phyloP scores from a whole-genome alignment of 1,140 invertebrate species.

The Magallana gigas region DNA sequence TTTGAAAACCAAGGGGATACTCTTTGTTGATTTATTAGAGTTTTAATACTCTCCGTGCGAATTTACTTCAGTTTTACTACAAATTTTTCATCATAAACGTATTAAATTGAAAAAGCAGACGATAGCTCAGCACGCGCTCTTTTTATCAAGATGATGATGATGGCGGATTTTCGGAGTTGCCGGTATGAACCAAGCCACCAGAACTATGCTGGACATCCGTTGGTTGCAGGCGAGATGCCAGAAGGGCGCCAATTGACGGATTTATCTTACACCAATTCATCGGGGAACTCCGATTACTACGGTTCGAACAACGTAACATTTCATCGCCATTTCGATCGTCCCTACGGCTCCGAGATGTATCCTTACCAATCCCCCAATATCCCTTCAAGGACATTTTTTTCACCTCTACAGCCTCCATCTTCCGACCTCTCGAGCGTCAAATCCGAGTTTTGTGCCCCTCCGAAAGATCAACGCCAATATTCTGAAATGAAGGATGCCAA shows the following conservation, averaged over 20 bases:
- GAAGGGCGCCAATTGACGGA: conserved; percentile 72
- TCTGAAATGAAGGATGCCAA: conserved; percentile 56
- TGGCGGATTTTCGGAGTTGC: conserved; percentile 75
- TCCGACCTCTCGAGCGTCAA: not conserved
- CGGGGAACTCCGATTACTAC: conserved; percentile 43
- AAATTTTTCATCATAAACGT: conserved; percentile 25
- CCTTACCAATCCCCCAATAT: conserved; percentile 51
- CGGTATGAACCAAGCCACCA: conserved; percentile 69
- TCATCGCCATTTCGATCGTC: conserved; percentile 52
- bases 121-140: conserved; percentile 22
- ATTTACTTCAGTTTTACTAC: conserved; percentile 26
- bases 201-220: conserved; percentile 51
- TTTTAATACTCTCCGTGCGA: conserved; percentile 37
- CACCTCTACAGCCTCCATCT: not conserved
- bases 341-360: conserved; percentile 50
- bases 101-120: conserved; percentile 44
- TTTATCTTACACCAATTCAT: conserved; percentile 70
- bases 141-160: conserved; percentile 74
- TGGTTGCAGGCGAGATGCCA: conserved; percentile 60
- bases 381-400: conserved; percentile 36
- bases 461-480: conserved; percentile 2
- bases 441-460: not conserved
- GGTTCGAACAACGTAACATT: conserved; percentile 48
- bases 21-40: conserved; percentile 26
- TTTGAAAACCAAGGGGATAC: conserved; percentile 24